Evolutionary conservation across 2,113 vertebrate genomes (phyloP), one percentile per base, ranked within the genome.

Genomic region (Pedetes capensis): DNA sequence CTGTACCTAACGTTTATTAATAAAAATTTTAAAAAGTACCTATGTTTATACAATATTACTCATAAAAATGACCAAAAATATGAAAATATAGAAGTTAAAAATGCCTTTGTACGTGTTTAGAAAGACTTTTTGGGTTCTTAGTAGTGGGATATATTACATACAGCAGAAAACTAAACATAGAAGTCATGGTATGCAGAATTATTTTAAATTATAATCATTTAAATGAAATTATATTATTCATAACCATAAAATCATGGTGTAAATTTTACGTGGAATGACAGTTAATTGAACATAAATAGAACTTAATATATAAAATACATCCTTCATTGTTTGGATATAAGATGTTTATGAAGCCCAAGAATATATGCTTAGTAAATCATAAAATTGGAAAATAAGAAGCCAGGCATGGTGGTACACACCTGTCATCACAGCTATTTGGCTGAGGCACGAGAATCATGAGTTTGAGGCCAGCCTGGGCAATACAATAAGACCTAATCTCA

Each of bases 351-450:
- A 93, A 76, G n/a, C 63, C 72, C 72, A 93, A 78, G 8, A 88
- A 93, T n/a, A 29, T 49, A 80, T 34, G 10, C 71, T 49, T 80
- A 93, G 9, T 47, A 89, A 92, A 75, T 42, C 47, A 91, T 47
- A 88, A 89, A 82, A 14, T 51, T 93, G 74, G 61, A 49, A 69
- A 93, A 96, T n/a, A 95, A 63, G 51, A 81, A 64, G 27, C n/a
- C 23, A 29, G 66, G n/a, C 42, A 37, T 25, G 16, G 14, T 71
- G n/a, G 34, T 6, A 25, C 55, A 13, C 47, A 34, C 78, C 37
- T 76, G 18, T 47, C 47, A 81, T 57, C 23, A 44, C 23, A 91
- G 34, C 44, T 49, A 34, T 34, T 9, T 39, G 25, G 42, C 17
- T 63, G 55, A 83, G 25, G 47, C 55, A 91, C 16, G 25, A 59